phyloP scores from a whole-genome alignment of 23 tunicate genomes.

The Clavelina lepadiformis region DNA sequence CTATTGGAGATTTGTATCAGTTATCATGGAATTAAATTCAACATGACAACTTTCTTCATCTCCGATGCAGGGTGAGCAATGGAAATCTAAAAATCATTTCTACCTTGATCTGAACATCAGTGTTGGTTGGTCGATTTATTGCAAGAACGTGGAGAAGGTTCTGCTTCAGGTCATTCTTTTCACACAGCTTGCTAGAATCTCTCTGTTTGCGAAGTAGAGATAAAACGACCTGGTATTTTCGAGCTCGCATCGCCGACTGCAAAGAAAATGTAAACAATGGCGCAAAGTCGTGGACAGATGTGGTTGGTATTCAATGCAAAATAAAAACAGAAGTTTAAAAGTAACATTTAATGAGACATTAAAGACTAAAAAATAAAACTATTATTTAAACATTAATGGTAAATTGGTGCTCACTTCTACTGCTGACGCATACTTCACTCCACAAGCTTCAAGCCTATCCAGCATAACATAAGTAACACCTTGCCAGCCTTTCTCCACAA shows the following conservation, averaged over 20 bases:
- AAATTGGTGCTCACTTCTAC: slow-evolving; percentile 77
- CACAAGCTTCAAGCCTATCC: slow-evolving; percentile 82
- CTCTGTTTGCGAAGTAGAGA: slow-evolving; percentile 88
- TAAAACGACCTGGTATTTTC: slow-evolving; percentile 88
- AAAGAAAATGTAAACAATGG: too few species aligned
- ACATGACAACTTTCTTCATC: too few species aligned
- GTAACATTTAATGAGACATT: too few species aligned
- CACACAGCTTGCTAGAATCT: slow-evolving; percentile 78
- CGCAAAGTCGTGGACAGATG: background rate
- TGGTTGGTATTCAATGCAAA: background rate
- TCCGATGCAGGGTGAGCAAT: too few species aligned
- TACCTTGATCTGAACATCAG: slow-evolving; percentile 90
- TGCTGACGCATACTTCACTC: slow-evolving; percentile 88
- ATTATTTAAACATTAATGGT: too few species aligned
- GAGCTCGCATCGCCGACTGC: slow-evolving; percentile 95
- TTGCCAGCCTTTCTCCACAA: slow-evolving; percentile 96
- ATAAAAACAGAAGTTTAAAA: too few species aligned
- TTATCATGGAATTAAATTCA: too few species aligned
- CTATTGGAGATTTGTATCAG: too few species aligned
- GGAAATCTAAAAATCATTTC: too few species aligned
- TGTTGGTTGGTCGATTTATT: slow-evolving; percentile 76
- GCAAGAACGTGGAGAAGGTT: slow-evolving; percentile 90
- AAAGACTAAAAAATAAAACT: too few species aligned
- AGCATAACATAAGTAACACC: slow-evolving; percentile 98
- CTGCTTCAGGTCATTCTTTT: slow-evolving; percentile 80